Percentiles rank a stretch among this genome's conserved stretches.
Evolutionary conservation across 2,797 vertebrate species (phyloP).

Genomic region (Loriculus beryllinus): DNA sequence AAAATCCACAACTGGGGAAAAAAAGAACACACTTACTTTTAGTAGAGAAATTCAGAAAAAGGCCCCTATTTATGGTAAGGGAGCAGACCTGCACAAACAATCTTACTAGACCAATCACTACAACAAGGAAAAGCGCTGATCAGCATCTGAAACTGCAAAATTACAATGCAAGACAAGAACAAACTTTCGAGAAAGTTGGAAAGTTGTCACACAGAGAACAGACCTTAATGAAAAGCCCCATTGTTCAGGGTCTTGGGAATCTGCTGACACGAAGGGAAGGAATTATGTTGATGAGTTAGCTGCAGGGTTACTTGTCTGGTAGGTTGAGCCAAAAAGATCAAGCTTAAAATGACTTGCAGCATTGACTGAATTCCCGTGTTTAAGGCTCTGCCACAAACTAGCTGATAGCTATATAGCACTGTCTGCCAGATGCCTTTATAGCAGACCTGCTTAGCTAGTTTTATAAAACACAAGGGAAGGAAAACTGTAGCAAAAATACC

Average conservation of each 20-base stretch:
- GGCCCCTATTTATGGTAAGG: neutral
- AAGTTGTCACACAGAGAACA: neutral
- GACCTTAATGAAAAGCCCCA: constrained; percentile 29
- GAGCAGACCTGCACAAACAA: neutral
- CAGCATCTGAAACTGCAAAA: neutral
- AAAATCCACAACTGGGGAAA: neutral
- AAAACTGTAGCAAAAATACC: neutral
- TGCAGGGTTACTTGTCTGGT: neutral
- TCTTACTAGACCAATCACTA: neutral
- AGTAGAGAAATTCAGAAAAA: neutral
- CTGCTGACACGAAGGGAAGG: constrained; percentile 35
- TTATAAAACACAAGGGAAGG: neutral
- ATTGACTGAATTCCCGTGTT: neutral
- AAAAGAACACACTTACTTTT: neutral
- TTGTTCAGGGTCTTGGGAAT: constrained; percentile 61
- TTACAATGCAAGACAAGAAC: neutral
- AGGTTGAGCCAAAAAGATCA: neutral
- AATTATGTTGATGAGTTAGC: constrained; percentile 54
- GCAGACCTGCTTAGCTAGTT: neutral
- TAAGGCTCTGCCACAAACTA: neutral
- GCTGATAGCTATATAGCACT: neutral
- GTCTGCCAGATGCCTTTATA: neutral
- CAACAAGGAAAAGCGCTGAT: neutral
- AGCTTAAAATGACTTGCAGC: neutral
- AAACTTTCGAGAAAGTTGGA: constrained; percentile 4